phyloP scores from a whole-genome alignment of 2,113 vertebrate genomes.

The Tyrannus savana region DNA sequence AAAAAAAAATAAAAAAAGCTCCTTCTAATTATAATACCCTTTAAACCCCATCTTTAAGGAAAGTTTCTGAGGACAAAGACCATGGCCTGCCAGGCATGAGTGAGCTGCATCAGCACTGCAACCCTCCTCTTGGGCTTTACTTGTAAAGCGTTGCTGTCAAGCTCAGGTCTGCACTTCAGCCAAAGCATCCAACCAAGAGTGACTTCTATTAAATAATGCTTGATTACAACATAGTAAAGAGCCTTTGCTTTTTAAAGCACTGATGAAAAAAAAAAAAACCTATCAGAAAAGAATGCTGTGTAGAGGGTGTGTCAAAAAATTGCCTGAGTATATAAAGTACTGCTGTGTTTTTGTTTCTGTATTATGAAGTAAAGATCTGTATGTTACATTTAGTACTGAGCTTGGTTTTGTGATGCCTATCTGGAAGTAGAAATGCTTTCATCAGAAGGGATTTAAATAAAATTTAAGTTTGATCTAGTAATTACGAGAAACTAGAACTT shows the following conservation, averaged over 20 bases:
- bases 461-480: not conserved
- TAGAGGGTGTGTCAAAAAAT: not conserved
- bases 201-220: not conserved
- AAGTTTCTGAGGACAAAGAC: not conserved
- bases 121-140: not conserved
- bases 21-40: not conserved
- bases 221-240: not conserved
- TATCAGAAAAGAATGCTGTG: not conserved
- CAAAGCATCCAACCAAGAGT: not conserved
- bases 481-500: not conserved
- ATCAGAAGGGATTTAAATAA: not conserved
- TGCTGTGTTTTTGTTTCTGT: not conserved
- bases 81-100: not conserved
- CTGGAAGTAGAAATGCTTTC: not conserved
- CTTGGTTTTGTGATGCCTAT: not conserved
- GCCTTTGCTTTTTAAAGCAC: not conserved
- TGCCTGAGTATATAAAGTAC: not conserved
- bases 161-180: not conserved
- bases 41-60: not conserved
- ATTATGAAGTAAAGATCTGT: not conserved
- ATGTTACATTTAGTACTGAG: not conserved
- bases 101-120: not conserved
- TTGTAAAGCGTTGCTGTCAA: not conserved
- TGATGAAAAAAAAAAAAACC: not conserved
- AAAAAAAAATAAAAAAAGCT: not conserved